Evolutionary conservation across 2,888 invertebrate species (phyloP), one percentile per base, ranked within the genome.

Genomic region (Ectropis crepuscularia): DNA sequence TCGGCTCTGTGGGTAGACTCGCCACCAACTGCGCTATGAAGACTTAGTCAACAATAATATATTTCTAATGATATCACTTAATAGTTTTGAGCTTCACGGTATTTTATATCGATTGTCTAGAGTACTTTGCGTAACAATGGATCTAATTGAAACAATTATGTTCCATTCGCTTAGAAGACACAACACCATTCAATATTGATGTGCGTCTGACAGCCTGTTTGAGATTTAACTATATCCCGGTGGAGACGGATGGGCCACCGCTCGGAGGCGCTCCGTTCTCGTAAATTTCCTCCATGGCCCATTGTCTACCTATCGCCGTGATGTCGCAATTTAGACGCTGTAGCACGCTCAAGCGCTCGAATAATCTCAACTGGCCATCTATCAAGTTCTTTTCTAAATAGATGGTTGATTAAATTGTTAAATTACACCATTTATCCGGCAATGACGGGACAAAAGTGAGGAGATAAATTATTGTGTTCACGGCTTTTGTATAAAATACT

Each of bases 331-430:
- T 86, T 84, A 83, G 77, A 74, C 72, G 76, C 75, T 79, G 74
- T 78, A 78, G 76, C 75, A 75, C 75, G 74, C 75, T 79, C 78
- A 77, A 76, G 76, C 83, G 74, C 74, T 85, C 78, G 85, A 85
- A 87, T 87, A 86, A 85, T 81, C 79, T 79, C 81, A 74, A 73
- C 78, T 78, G 80, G 81, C 78, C 79, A 87, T 90, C 85, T 78
- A 87, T 90, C 89, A 86, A 83, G 83, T 82, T 83, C 82, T 83
- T 81, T 77, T 71, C 74, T 72, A 81, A 85, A 88, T 85, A 84
- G 83, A 87, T 87, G 78, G 81, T 79, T 86, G 85, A 86, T 88
- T 87, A 87, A 85, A 84, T 83, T 85, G 83, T 81, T 86, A 83
- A 87, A 86, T 85, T 81, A 79, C 82, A 76, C 73, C 73, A 68